Percentiles rank a stretch among this genome's conserved stretches.
phyloP scores from a whole-genome alignment of 64 coral and sea anemone species.

The Trachythela sp. region DNA sequence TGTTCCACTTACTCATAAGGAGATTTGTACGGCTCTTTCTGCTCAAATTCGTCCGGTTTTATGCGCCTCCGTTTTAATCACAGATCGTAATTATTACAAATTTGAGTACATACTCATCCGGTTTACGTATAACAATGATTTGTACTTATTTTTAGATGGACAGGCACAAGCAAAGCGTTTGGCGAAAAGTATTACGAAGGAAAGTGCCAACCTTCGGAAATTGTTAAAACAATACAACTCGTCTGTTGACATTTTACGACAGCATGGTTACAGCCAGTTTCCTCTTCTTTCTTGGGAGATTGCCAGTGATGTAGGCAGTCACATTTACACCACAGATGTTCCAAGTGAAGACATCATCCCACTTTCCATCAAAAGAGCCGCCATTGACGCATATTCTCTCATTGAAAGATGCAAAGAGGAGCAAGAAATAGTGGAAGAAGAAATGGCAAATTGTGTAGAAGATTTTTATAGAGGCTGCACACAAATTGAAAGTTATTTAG shows the following conservation, averaged over 20 bases:
- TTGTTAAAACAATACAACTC: background rate
- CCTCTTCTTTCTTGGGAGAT: background rate
- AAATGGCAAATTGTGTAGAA: background rate
- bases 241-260: background rate
- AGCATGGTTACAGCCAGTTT: background rate
- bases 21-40: too few species aligned
- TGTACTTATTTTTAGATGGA: background rate
- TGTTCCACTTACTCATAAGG: too few species aligned
- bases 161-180: conserved; percentile 9
- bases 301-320: background rate
- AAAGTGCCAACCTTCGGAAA: conserved; percentile 9
- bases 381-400: background rate
- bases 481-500: background rate
- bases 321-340: background rate
- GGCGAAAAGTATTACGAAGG: background rate
- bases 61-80: too few species aligned
- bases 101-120: too few species aligned
- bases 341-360: background rate
- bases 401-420: conserved; percentile 16
- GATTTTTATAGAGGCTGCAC: background rate
- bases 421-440: background rate
- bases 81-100: too few species aligned
- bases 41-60: too few species aligned
- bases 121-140: background rate
- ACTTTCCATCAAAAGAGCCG: background rate